Base-by-base conservation (phyloP, 2,797 vertebrate species). In the Clarias platycephalus region DNA sequence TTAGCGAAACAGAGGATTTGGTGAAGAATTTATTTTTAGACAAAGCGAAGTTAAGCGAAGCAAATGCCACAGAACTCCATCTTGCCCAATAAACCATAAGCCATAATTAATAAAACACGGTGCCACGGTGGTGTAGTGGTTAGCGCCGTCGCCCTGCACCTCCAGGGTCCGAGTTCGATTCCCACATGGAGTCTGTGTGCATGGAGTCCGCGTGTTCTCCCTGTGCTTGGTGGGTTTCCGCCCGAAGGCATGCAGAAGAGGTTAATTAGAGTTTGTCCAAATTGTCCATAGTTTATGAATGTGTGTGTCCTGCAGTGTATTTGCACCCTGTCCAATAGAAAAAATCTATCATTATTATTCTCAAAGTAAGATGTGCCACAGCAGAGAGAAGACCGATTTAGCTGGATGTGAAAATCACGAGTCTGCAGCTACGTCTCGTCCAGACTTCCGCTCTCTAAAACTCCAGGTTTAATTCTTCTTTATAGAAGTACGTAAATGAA, bases 1-100 rank as follows among this genome's bases (percentile, higher is more conserved):
- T 83, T 37, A 66, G 70, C 22, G 76, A 74, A 64, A 53, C 34
- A 22, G 55, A 16, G 31, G 49, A 60, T 71, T 82, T 62, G 34
- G 49, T 16, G 8, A 60, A 40, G 16, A 57, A 34, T 26, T 49
- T 74, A 80, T 58, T 34, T 37, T 28, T 34, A 77, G 9, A 26
- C 24, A 44, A 63, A 64, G 6, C 58, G 62, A 24, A 58, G 49
- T 62, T 62, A 60, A 77, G 28, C 13, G 40, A 62, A 62, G 31
- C 28, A 78, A 58, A 78, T 31, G 8, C 20, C 57, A 24, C 53
- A 58, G 53, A 76, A 5, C 16, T 12, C 7, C 74, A 76, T 37
- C 55, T 31, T 15, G 44, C 16, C 13, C 34, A 77, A 58, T 58
- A 60, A 28, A 37, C 16, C 31, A 34, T 34, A 63, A 77, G 2